phyloP scores from a whole-genome alignment of 2,888 invertebrate genomes.

The Pediacus dermestoides region DNA sequence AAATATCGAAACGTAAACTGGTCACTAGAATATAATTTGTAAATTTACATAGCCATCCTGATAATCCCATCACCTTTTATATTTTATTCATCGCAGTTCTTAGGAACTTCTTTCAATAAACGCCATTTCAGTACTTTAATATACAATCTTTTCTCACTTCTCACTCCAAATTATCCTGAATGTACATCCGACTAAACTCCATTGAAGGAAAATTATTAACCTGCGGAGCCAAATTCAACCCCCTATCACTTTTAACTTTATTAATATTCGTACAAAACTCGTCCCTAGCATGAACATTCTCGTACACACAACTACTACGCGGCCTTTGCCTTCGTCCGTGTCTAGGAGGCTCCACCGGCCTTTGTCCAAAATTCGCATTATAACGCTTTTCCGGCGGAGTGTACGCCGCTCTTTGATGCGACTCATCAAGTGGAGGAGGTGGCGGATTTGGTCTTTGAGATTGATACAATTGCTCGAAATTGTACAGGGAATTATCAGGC shows the following conservation, averaged over 20 bases:
- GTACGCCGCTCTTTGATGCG: constrained; percentile 31
- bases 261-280: constrained; percentile 32
- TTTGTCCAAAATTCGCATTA: constrained; percentile 40
- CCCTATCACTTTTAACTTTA: constrained; percentile 32
- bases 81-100: too few relatives aligned
- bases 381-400: constrained; percentile 47
- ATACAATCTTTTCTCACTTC: too few relatives aligned
- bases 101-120: too few relatives aligned
- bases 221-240: constrained; percentile 37
- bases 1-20: too few relatives aligned
- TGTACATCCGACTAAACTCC: constrained; percentile 47
- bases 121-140: too few relatives aligned
- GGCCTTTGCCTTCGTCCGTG: constrained; percentile 23
- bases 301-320: constrained; percentile 45
- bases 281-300: constrained; percentile 41
- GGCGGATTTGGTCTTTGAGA: constrained; percentile 7
- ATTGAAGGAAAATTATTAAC: constrained; percentile 46
- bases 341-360: not conserved
- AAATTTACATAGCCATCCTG: too few relatives aligned
- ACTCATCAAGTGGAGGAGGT: constrained; percentile 9
- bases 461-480: too few relatives aligned
- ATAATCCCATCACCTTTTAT: too few relatives aligned
- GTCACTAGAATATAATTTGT: too few relatives aligned
- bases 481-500: too few relatives aligned
- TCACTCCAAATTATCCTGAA: constrained; percentile 42